Evolutionary conservation across 1,140 invertebrate genomes (phyloP).

Genomic region (Anoplophora glabripennis): DNA sequence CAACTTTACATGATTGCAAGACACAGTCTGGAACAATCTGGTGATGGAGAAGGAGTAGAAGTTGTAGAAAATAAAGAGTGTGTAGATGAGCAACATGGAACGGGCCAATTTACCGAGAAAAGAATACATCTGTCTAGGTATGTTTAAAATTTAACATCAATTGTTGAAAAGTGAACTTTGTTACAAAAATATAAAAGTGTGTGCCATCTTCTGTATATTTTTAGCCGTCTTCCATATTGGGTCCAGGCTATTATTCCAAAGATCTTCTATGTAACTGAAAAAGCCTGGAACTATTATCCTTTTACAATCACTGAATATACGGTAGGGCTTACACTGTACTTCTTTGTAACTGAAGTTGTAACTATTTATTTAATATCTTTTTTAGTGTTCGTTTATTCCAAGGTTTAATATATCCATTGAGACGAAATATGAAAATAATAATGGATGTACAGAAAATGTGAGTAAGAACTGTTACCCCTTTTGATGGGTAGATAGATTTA

Average conservation of each 20-base stretch:
- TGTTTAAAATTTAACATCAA: neutral
- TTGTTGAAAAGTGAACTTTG: conserved; percentile 2
- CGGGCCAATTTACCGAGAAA: conserved; percentile 89
- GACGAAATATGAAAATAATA: conserved; percentile 88
- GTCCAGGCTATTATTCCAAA: conserved; percentile 81
- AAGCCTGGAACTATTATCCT: conserved; percentile 94
- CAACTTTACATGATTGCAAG: conserved; percentile 94
- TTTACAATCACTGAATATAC: conserved; percentile 82
- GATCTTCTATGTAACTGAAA: conserved; percentile 91
- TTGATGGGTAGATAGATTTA: neutral
- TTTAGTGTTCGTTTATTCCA: conserved; percentile 89
- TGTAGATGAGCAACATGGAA: conserved; percentile 74
- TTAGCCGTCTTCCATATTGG: conserved; percentile 86
- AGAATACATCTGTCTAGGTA: conserved; percentile 86
- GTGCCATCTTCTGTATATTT: conserved; percentile 22
- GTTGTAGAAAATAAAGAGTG: conserved; percentile 81
- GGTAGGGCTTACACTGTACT: conserved; percentile 47
- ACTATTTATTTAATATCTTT: conserved; percentile 23
- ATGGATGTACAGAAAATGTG: conserved; percentile 86
- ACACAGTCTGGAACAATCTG: conserved; percentile 87
- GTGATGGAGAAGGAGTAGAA: conserved; percentile 88
- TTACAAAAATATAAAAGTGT: conserved; percentile 1
- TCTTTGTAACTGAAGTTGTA: neutral
- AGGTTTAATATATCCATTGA: conserved; percentile 84
- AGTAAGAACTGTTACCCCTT: conserved; percentile 47